Evolutionary conservation across 2,113 vertebrate species (phyloP).

Genomic region (Cynocephalus volans): DNA sequence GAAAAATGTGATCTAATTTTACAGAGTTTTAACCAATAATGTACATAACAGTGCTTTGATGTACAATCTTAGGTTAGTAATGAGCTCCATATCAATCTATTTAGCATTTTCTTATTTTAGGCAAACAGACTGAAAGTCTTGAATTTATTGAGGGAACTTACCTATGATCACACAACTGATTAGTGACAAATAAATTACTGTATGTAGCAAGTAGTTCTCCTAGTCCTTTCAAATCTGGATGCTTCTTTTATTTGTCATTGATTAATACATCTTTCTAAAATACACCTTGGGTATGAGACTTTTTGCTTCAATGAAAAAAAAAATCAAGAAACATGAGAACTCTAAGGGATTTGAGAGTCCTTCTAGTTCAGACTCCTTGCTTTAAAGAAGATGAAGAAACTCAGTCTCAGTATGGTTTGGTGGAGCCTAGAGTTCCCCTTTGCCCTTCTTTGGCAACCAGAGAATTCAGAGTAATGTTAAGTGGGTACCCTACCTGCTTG

Average conservation of each 20-base stretch:
- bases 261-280: not conserved
- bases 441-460: not conserved
- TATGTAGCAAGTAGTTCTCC: not conserved
- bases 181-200: not conserved
- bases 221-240: not conserved
- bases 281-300: not conserved
- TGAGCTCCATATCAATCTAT: not conserved
- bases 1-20: not conserved
- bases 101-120: not conserved
- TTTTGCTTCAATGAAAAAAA: not conserved
- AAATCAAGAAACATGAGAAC: not conserved
- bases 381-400: not conserved
- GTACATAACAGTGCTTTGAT: not conserved
- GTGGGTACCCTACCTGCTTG: not conserved
- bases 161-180: not conserved
- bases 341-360: not conserved
- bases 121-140: not conserved
- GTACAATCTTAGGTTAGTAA: not conserved
- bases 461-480: not conserved
- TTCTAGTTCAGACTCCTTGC: not conserved
- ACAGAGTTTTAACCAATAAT: not conserved
- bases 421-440: not conserved
- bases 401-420: not conserved
- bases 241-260: not conserved
- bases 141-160: not conserved